Conservation (phyloP, 2,113 vertebrate species). For the Aramus guarauna region DNA sequence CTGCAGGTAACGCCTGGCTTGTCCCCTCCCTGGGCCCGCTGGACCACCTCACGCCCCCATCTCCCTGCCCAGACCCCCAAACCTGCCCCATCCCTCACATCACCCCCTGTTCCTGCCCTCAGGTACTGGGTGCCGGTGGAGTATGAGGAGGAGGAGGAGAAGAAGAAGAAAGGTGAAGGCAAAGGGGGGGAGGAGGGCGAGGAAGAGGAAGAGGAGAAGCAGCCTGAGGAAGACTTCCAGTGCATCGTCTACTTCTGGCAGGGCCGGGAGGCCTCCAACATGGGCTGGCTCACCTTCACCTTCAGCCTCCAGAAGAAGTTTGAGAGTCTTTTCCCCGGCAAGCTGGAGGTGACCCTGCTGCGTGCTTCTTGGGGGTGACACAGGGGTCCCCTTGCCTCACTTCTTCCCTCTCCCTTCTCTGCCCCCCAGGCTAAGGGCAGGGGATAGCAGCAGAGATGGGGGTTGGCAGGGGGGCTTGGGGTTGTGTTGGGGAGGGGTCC, state of each 20-base stretch:
- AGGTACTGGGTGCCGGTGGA: slow-evolving; percentile 98
- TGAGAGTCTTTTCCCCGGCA: slow-evolving; percentile 95
- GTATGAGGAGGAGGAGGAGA: slow-evolving; percentile 84
- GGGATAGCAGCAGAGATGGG: background rate
- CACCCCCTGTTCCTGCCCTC: background rate
- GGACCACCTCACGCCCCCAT: background rate
- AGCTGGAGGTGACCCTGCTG: slow-evolving; percentile 81
- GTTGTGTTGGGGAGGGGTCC: background rate
- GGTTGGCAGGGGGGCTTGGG: background rate
- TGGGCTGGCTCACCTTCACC: slow-evolving; percentile 99
- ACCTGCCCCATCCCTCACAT: background rate
- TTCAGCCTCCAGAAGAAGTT: slow-evolving; percentile 99
- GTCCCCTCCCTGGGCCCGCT: background rate
- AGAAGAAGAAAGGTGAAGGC: slow-evolving; percentile 30
- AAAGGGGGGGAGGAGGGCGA: slow-evolving; percentile 59
- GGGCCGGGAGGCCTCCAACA: slow-evolving; percentile 95
- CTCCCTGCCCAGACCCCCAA: background rate
- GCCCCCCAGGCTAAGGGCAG: background rate
- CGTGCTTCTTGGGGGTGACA: background rate
- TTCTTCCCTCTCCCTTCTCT: background rate
- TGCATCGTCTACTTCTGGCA: slow-evolving; percentile 99
- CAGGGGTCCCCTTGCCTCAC: background rate
- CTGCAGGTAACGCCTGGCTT: slow-evolving; percentile 81
- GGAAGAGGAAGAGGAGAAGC: slow-evolving; percentile 85
- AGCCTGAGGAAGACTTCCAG: slow-evolving; percentile 96